phyloP scores from a whole-genome alignment of 2,113 vertebrate genomes.

The Uria aalge region DNA sequence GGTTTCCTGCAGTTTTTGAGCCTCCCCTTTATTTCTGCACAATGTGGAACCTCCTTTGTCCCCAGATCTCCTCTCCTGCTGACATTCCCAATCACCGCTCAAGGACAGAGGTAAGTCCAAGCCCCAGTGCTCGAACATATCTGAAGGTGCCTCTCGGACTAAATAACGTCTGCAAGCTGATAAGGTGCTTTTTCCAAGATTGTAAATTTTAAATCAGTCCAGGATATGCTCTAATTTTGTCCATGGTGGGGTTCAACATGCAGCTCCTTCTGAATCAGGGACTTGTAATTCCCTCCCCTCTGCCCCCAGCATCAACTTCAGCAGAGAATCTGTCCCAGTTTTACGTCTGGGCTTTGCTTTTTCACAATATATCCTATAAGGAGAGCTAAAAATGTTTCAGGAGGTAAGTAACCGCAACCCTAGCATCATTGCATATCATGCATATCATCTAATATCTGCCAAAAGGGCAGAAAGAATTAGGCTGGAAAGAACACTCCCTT shows the following conservation, averaged over 20 bases:
- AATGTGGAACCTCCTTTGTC: background rate
- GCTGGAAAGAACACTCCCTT: constrained; percentile 30
- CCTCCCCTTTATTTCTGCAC: background rate
- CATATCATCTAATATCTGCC: background rate
- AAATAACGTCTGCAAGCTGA: background rate
- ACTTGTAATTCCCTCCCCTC: background rate
- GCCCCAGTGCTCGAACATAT: background rate
- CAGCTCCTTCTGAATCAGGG: background rate
- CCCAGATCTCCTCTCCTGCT: background rate
- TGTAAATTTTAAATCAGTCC: background rate
- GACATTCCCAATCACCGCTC: background rate
- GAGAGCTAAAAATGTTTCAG: background rate
- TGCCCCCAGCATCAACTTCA: background rate
- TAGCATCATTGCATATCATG: background rate
- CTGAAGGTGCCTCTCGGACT: background rate
- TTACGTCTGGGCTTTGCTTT: background rate
- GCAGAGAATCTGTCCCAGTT: background rate
- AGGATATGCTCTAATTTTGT: background rate
- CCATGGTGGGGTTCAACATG: accelerated
- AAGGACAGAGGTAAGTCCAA: background rate
- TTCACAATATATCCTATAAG: background rate
- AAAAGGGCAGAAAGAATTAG: background rate
- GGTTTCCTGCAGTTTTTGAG: background rate
- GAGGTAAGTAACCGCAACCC: background rate
- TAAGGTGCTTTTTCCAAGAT: background rate